phyloP scores from a whole-genome alignment of 2,797 vertebrate genomes.

The Tenualosa ilisha region DNA sequence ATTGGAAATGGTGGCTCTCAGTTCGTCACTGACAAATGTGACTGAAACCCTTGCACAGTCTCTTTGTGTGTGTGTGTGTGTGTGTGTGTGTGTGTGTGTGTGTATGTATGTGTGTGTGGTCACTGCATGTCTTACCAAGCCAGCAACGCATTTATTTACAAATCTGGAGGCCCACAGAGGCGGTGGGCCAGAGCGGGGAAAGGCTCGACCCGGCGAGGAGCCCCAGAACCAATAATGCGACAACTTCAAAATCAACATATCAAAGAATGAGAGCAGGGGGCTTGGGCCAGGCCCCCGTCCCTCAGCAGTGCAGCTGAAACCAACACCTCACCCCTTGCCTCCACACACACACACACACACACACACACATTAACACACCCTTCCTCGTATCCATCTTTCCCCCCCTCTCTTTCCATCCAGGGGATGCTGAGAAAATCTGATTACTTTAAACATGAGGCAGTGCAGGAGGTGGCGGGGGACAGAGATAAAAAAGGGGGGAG shows the following conservation, averaged over 20 bases:
- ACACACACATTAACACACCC: conserved; percentile 27
- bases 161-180: conserved; percentile 11
- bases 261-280: background rate
- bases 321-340: background rate
- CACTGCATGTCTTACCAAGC: background rate
- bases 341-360: conserved; percentile 14
- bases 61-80: background rate
- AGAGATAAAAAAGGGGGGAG: conserved; percentile 58
- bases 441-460: conserved; percentile 90
- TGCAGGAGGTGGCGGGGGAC: conserved; percentile 61
- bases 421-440: conserved; percentile 87
- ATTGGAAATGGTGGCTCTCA: conserved; percentile 49
- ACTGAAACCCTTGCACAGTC: background rate
- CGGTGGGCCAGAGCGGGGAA: background rate
- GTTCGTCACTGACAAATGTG: conserved; percentile 28
- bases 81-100: conserved; percentile 30
- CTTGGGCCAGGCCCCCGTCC: background rate
- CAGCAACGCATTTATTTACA: conserved; percentile 15
- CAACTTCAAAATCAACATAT: conserved; percentile 23
- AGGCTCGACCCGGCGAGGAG: background rate
- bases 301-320: conserved; percentile 16
- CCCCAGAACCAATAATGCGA: conserved; percentile 11
- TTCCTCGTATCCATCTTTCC: conserved; percentile 25
- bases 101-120: conserved; percentile 24
- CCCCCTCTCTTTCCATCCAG: conserved; percentile 62